A percentile compares a stretch with the other conserved stretches of the same genome.
phyloP scores from a whole-genome alignment of 2,113 vertebrate genomes.

The Caracal caracal region DNA sequence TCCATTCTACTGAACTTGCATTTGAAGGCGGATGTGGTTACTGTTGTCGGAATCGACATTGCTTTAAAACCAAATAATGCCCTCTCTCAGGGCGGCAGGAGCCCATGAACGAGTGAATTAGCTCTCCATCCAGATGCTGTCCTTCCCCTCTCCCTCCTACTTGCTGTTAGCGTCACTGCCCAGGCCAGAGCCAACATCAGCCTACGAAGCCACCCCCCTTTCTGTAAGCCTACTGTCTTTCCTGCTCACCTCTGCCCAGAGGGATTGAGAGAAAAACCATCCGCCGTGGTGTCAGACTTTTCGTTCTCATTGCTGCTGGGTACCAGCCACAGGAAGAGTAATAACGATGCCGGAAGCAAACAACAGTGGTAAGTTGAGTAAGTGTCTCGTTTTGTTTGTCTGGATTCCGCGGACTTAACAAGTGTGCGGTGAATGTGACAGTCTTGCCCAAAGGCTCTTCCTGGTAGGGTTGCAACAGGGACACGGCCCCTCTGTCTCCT shows the following conservation, averaged over 20 bases:
- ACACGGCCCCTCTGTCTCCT: neutral
- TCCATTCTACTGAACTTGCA: neutral
- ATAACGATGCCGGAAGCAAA: neutral
- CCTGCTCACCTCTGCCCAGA: neutral
- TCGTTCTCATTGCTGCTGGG: neutral
- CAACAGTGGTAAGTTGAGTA: neutral
- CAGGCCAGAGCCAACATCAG: neutral
- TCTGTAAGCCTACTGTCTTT: neutral
- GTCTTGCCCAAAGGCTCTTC: neutral
- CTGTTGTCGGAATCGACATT: neutral
- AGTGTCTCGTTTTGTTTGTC: neutral
- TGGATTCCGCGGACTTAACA: neutral
- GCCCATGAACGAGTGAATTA: accelerated
- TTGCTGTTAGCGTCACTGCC: neutral
- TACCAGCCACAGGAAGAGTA: neutral
- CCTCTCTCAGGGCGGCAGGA: neutral
- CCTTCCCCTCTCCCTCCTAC: neutral
- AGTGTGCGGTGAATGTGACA: neutral
- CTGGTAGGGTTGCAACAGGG: neutral
- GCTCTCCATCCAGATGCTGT: neutral
- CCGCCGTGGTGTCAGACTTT: neutral
- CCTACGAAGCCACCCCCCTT: neutral
- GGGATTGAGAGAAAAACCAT: neutral
- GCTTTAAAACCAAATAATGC: neutral
- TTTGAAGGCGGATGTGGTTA: neutral